Evolutionary conservation across 2,797 vertebrate genomes (phyloP).

Genomic region (Sternarchorhynchus goeldii): DNA sequence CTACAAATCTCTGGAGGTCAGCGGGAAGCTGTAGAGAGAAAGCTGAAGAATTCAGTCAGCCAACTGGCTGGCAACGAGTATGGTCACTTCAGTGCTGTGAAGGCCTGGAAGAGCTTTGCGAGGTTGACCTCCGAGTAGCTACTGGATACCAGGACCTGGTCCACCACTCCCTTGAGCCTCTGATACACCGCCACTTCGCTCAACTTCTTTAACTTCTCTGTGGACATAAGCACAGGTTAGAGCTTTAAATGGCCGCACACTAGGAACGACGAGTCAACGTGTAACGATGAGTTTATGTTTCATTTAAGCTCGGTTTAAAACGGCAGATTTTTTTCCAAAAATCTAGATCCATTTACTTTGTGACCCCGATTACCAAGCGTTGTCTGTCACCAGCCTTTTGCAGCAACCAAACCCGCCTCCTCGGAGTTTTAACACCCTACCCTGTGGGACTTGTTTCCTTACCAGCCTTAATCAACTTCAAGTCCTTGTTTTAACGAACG

Average conservation of each 20-base stretch:
- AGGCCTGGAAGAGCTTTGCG: slow-evolving; percentile 86
- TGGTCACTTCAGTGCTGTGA: slow-evolving; percentile 74
- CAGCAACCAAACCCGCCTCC: too few relatives aligned
- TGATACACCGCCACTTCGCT: slow-evolving; percentile 72
- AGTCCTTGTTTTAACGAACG: too few relatives aligned
- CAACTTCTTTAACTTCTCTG: slow-evolving; percentile 34
- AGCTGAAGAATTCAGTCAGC: slow-evolving; percentile 14
- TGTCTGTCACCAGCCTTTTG: too few relatives aligned
- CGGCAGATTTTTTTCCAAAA: too few relatives aligned
- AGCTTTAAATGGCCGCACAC: neutral
- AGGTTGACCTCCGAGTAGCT: slow-evolving; percentile 94
- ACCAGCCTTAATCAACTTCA: too few relatives aligned
- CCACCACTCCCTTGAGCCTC: slow-evolving; percentile 83
- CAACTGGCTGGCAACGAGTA: neutral
- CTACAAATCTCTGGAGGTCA: too few relatives aligned
- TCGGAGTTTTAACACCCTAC: too few relatives aligned
- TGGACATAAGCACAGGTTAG: slow-evolving; percentile 1
- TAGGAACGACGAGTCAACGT: neutral
- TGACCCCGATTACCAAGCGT: too few relatives aligned
- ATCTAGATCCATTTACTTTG: too few relatives aligned
- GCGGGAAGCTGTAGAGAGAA: neutral
- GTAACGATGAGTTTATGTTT: too few relatives aligned
- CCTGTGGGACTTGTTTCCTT: too few relatives aligned
- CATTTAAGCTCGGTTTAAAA: too few relatives aligned
- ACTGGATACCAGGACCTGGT: slow-evolving; percentile 81